Percentiles rank a stretch among this genome's conserved stretches.
These are phyloP conservation scores for Oncorhynchus masou DNA, from an alignment of 2,113 vertebrate genomes.

Conservation along the genomic window DNA sequence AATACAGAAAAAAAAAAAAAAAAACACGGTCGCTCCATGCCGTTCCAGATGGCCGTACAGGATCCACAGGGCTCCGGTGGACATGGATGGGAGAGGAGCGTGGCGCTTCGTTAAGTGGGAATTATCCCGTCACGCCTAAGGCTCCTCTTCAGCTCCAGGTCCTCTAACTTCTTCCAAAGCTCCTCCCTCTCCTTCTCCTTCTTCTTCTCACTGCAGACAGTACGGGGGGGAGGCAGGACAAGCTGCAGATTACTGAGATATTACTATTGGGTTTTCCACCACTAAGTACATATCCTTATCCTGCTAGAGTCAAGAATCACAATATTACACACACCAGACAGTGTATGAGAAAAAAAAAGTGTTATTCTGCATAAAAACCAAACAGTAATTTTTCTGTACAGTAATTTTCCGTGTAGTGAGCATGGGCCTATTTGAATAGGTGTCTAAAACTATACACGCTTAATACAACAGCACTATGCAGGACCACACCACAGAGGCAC, in stretches of 20 bases:
- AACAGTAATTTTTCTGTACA: too few relatives aligned
- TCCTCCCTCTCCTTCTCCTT: constrained; percentile 99
- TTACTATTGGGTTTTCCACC: neutral
- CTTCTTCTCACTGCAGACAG: constrained; percentile 89
- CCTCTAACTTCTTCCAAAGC: constrained; percentile 98
- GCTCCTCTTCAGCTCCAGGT: constrained; percentile 97
- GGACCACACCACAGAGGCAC: too few relatives aligned
- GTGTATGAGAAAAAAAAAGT: neutral
- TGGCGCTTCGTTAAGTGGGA: constrained; percentile 88
- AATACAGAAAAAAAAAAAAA: constrained; percentile 79
- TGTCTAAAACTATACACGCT: too few relatives aligned
- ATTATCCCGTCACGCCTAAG: constrained; percentile 95
- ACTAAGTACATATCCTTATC: neutral
- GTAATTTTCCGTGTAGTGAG: too few relatives aligned
- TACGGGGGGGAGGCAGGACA: neutral
- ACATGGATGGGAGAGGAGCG: constrained; percentile 76
- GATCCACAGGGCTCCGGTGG: constrained; percentile 55
- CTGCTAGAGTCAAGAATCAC: neutral
- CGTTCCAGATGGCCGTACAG: constrained; percentile 69
- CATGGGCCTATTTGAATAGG: too few relatives aligned
- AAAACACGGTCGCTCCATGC: constrained; percentile 78
- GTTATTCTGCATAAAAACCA: neutral
- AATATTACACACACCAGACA: neutral
- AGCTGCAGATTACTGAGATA: neutral
- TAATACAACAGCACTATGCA: too few relatives aligned